These are phyloP conservation scores for Sinodicranocentrus sp. DNA, from an alignment of 2,888 invertebrate genomes.

Conservation along the genomic window DNA sequence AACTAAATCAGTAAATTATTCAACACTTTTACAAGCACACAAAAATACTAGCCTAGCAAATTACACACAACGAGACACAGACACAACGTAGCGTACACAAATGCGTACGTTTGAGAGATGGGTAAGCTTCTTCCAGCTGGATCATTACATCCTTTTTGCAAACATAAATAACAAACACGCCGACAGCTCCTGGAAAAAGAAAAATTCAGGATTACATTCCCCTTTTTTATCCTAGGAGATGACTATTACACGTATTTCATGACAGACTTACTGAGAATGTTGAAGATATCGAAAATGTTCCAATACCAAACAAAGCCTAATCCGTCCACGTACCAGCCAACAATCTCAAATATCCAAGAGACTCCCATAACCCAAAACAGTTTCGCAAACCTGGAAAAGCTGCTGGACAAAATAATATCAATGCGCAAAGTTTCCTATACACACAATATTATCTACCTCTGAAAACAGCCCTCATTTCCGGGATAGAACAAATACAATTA, in stretches of 20 bases:
- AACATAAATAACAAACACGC: slow-evolving; percentile 74
- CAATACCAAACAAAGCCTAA: slow-evolving; percentile 66
- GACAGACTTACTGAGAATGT: slow-evolving; percentile 65
- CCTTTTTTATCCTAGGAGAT: too few species aligned
- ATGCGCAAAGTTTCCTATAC: neutral
- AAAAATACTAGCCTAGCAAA: neutral
- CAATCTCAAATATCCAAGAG: slow-evolving; percentile 69
- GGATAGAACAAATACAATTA: neutral
- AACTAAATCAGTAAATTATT: neutral
- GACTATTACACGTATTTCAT: too few species aligned
- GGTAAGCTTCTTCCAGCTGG: slow-evolving; percentile 70
- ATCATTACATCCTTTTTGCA: slow-evolving; percentile 74
- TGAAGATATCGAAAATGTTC: slow-evolving; percentile 68
- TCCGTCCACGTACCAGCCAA: slow-evolving; percentile 62
- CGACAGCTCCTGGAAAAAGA: slow-evolving; percentile 64
- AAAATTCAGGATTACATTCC: too few species aligned
- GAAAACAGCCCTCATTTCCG: too few species aligned
- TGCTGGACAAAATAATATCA: slow-evolving; percentile 27
- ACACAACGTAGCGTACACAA: neutral
- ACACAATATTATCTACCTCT: too few species aligned
- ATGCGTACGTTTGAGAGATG: slow-evolving; percentile 64
- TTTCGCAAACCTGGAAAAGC: slow-evolving; percentile 68
- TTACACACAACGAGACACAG: neutral
- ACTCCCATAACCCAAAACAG: slow-evolving; percentile 72
- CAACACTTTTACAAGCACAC: neutral